Evolutionary conservation across 1,140 invertebrate species (phyloP), one percentile per base, ranked within the genome.

Genomic region (Monochamus saltuarius): DNA sequence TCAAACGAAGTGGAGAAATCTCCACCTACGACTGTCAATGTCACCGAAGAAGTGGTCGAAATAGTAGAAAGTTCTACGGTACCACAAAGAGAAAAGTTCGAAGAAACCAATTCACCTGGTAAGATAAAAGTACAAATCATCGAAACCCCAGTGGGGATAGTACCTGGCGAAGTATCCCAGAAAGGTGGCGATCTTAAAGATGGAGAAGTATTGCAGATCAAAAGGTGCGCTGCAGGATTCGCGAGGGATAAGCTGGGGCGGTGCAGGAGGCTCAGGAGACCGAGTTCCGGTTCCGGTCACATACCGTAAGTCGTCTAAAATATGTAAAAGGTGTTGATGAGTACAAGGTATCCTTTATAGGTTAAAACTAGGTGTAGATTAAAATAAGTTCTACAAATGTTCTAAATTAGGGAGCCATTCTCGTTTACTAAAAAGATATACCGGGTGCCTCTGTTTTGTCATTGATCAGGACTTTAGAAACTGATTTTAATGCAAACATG

Each of bases 241-340:
- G 38, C 65, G 0, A 73, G 66, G 43, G 74, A 76, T 56, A 76
- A 76, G 62, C 64, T 55, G 40, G 74, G 74, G 35, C 66, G 71
- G 42, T 76, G 74, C 56, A 70, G 72, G 36, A 62, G 67, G 62
- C 53, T 73, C 7, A 69, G 73, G 45, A 61, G 61, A 51, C 72
- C 73, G 7, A 59, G 54, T 47, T 55, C 29, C 51, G 8, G 35
- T 6, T 49, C 39, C 4, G 37, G 50, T 13, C 69, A 67, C 47
- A 56, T 73, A 56, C 66, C 70, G 71, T 73, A 66, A 72, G 68
- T 59, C 36, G 16, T 47, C 17, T 7, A 56, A 36, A 52, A n/a
- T n/a, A 35, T 51, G 10, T 36, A 11, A 2, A 53, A 53, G 7
- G 19, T 39, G 6, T 35, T n/a, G n/a, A n/a, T n/a, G n/a, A n/a